Conservation (phyloP, 2,888 invertebrate genomes). For the Cataglyphis livida region DNA sequence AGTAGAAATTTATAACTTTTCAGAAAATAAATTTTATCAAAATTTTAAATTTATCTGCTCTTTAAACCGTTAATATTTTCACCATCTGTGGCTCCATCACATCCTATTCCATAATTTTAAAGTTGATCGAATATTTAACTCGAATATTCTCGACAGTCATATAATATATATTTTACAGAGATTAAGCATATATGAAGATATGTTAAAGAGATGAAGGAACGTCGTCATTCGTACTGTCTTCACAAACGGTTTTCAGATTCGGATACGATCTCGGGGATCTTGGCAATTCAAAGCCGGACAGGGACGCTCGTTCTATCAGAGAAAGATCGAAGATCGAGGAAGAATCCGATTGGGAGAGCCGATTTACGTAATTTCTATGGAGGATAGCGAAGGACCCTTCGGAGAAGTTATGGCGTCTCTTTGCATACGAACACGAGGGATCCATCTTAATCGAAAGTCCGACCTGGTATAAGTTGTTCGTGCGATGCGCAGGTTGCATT, state of each 20-base stretch:
- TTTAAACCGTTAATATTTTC: slow-evolving; percentile 11
- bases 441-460: slow-evolving; percentile 75
- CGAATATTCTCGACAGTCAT: slow-evolving; percentile 2
- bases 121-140: slow-evolving; percentile 38
- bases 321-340: slow-evolving; percentile 59
- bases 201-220: slow-evolving; percentile 35
- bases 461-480: slow-evolving; percentile 6
- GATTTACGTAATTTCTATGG: slow-evolving; percentile 75
- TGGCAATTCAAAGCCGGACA: slow-evolving; percentile 44
- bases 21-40: slow-evolving; percentile 17
- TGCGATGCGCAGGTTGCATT: slow-evolving; percentile 34
- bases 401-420: slow-evolving; percentile 66
- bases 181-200: slow-evolving; percentile 51
- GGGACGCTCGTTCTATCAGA: slow-evolving; percentile 59
- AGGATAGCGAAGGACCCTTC: slow-evolving; percentile 53
- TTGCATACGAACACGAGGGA: slow-evolving; percentile 75
- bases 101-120: slow-evolving; percentile 22
- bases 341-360: slow-evolving; percentile 41
- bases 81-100: not conserved
- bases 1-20: not conserved
- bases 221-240: slow-evolving; percentile 47
- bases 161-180: not conserved
- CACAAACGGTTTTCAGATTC: slow-evolving; percentile 59
- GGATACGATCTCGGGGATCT: slow-evolving; percentile 71
- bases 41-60: slow-evolving; percentile 27